Conservation (phyloP, 2,888 invertebrate species). For the Drepanosiphum platanoidis region DNA sequence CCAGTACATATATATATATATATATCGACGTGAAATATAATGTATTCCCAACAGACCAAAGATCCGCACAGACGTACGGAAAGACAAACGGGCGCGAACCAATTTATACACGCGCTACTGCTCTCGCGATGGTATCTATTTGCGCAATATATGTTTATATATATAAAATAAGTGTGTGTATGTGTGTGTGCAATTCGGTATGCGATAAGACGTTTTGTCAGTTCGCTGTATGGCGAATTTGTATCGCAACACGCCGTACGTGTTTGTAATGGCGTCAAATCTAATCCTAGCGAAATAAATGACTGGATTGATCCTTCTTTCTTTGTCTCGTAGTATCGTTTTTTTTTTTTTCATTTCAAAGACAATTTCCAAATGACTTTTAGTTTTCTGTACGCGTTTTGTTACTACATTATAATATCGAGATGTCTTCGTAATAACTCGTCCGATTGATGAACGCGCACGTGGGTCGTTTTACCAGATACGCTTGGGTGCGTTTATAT, state of each 20-base stretch:
- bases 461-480: no score
- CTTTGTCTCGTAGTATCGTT: background rate
- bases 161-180: no score
- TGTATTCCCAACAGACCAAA: constrained; percentile 17
- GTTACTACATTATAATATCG: background rate
- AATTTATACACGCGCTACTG: background rate
- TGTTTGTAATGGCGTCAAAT: background rate
- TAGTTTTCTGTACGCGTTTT: background rate
- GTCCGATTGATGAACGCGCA: no score
- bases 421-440: no score
- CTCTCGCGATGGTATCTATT: background rate
- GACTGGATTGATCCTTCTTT: background rate
- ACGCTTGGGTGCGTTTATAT: no score
- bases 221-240: background rate
- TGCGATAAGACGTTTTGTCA: constrained; percentile 1
- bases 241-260: background rate
- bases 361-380: background rate
- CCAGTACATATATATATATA: no score
- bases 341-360: background rate
- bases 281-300: background rate
- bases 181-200: background rate
- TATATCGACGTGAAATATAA: constrained; percentile 6
- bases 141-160: no score
- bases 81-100: background rate
- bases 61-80: background rate